Evolutionary conservation across 2,888 invertebrate species (phyloP).

Genomic region (Morinoia aosen): DNA sequence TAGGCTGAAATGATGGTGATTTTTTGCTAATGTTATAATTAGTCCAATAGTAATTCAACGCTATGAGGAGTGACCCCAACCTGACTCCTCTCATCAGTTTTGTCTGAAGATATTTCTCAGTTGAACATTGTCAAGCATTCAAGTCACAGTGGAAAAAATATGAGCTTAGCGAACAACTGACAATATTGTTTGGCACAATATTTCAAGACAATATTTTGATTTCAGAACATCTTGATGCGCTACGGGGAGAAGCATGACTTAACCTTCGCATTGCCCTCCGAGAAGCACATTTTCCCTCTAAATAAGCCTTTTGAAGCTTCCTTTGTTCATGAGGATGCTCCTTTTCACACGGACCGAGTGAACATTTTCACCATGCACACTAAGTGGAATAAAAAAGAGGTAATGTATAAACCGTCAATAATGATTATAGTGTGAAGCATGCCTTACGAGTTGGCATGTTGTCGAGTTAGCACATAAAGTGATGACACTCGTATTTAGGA

Average conservation of each 20-base stretch:
- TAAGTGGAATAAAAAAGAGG: conserved; percentile 68
- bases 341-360: conserved; percentile 64
- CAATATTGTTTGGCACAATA: not conserved
- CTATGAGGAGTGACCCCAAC: too few relatives aligned
- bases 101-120: too few relatives aligned
- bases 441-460: too few relatives aligned
- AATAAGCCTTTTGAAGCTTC: conserved; percentile 63
- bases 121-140: not conserved
- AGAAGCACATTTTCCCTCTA: conserved; percentile 68
- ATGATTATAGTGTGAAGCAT: not conserved
- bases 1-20: too few relatives aligned
- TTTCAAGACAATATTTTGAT: not conserved
- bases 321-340: conserved; percentile 39
- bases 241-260: conserved; percentile 68
- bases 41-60: too few relatives aligned
- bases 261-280: conserved; percentile 68
- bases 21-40: too few relatives aligned
- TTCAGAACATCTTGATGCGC: conserved; percentile 70
- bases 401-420: not conserved
- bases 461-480: too few relatives aligned
- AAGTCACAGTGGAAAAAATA: not conserved
- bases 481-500: too few relatives aligned
- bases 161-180: too few relatives aligned
- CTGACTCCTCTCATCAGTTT: too few relatives aligned
- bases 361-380: conserved; percentile 69